Conservation (phyloP, 2,888 invertebrate genomes). For the Drosophila greeni region DNA sequence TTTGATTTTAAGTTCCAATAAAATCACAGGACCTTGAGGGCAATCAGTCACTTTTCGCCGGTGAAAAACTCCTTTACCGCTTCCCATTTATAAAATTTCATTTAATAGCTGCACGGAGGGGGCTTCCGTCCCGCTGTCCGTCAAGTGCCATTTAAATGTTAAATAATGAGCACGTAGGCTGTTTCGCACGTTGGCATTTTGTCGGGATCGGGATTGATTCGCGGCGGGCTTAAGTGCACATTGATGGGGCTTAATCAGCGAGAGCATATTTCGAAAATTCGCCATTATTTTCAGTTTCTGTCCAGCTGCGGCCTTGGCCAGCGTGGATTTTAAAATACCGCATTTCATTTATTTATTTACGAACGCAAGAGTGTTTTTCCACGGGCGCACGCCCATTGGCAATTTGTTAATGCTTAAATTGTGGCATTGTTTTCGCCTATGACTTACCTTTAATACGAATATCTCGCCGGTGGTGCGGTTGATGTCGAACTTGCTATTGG, state of each 20-base stretch:
- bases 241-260: slow-evolving; percentile 60
- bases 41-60: slow-evolving; percentile 18
- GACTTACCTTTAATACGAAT: slow-evolving; percentile 92
- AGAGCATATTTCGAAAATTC: slow-evolving; percentile 52
- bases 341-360: slow-evolving; percentile 42
- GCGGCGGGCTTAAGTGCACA: slow-evolving; percentile 48
- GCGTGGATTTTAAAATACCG: slow-evolving; percentile 25
- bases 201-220: slow-evolving; percentile 25
- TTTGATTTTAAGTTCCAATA: slow-evolving; percentile 1
- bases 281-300: slow-evolving; percentile 36
- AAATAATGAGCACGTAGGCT: slow-evolving; percentile 55
- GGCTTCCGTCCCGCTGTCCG: slow-evolving; percentile 24
- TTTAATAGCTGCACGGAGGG: slow-evolving; percentile 14
- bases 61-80: not conserved
- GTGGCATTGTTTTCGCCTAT: slow-evolving; percentile 22
- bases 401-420: slow-evolving; percentile 53
- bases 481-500: slow-evolving; percentile 97
- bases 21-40: slow-evolving; percentile 1
- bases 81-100: slow-evolving; percentile 3
- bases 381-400: slow-evolving; percentile 44
- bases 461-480: slow-evolving; percentile 97
- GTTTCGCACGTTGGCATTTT: slow-evolving; percentile 49
- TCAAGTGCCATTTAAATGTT: slow-evolving; percentile 51
- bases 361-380: slow-evolving; percentile 1
- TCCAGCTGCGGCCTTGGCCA: slow-evolving; percentile 36